Conservation (phyloP, 2,797 vertebrate species). For the Neosalanx taihuensis region DNA sequence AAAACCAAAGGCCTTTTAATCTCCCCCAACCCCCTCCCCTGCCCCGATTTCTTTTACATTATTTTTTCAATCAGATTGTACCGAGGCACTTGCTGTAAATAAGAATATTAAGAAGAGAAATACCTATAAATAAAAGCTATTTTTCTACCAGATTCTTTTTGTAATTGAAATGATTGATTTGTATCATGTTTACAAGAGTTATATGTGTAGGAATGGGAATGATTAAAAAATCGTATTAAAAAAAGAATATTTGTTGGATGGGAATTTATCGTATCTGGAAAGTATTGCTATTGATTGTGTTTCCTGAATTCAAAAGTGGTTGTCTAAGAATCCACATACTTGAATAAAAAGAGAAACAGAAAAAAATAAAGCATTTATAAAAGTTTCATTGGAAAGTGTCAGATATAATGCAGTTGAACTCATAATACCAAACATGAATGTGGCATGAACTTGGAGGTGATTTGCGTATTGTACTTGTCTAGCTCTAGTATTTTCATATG, state of each 20-base stretch:
- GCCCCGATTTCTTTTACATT: conserved; percentile 59
- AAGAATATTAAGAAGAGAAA: conserved; percentile 56
- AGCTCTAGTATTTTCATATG: too few relatives aligned
- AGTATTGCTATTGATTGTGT: conserved; percentile 66
- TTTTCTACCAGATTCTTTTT: conserved; percentile 78
- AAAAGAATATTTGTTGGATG: conserved; percentile 28
- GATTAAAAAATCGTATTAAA: conserved; percentile 21
- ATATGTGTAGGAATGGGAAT: conserved; percentile 55
- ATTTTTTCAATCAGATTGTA: conserved; percentile 68
- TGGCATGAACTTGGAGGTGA: not conserved
- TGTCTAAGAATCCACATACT: conserved; percentile 63
- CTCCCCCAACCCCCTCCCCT: conserved; percentile 42
- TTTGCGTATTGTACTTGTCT: not conserved
- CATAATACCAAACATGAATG: too few relatives aligned
- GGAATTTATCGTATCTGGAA: conserved; percentile 51
- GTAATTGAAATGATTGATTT: conserved; percentile 66
- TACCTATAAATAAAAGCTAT: conserved; percentile 66
- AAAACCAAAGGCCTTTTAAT: conserved; percentile 78
- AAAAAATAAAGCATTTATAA: conserved; percentile 50
- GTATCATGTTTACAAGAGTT: conserved; percentile 77
- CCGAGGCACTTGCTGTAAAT: conserved; percentile 65
- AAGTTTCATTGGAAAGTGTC: not conserved
- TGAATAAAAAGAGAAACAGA: conserved; percentile 56
- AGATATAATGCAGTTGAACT: not conserved
- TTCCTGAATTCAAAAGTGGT: conserved; percentile 49